Evolutionary conservation across 2,113 vertebrate genomes (phyloP).

Genomic region (Hassar affinis): DNA sequence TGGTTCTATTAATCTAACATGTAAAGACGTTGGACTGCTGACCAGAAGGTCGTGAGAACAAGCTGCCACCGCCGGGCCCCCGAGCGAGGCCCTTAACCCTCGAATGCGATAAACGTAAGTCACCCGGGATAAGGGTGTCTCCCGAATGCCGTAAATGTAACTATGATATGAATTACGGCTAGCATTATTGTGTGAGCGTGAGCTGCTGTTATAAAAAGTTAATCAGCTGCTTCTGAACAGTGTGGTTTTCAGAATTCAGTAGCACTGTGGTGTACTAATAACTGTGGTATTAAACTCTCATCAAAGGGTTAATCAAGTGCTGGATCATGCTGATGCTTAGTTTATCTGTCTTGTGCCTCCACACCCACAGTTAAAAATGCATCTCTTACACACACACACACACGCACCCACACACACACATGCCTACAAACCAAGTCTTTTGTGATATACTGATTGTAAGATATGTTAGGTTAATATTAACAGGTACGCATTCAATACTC

Average conservation of each 20-base stretch:
- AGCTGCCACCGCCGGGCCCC: no score
- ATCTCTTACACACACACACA: no score
- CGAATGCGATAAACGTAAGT: no score
- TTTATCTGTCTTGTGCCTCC: no score
- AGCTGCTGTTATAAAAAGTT: not conserved
- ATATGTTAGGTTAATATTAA: conserved; percentile 1
- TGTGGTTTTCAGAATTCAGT: not conserved
- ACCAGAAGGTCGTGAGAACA: no score
- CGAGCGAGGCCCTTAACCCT: no score
- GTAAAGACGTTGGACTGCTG: no score
- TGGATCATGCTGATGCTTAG: no score
- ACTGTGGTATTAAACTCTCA: not conserved
- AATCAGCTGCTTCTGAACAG: not conserved
- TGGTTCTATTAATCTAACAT: no score
- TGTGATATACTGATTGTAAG: not conserved
- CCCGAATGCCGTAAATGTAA: no score
- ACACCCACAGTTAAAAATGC: conserved; percentile 37
- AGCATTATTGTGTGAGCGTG: not conserved
- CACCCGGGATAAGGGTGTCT: no score
- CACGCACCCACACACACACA: no score
- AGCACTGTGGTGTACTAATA: not conserved
- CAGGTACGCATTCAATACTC: not conserved
- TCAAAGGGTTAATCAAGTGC: not conserved
- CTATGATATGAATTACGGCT: not conserved
- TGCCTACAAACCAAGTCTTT: not conserved